phyloP scores from a whole-genome alignment of 2,888 invertebrate genomes.

The Myathropa florea region DNA sequence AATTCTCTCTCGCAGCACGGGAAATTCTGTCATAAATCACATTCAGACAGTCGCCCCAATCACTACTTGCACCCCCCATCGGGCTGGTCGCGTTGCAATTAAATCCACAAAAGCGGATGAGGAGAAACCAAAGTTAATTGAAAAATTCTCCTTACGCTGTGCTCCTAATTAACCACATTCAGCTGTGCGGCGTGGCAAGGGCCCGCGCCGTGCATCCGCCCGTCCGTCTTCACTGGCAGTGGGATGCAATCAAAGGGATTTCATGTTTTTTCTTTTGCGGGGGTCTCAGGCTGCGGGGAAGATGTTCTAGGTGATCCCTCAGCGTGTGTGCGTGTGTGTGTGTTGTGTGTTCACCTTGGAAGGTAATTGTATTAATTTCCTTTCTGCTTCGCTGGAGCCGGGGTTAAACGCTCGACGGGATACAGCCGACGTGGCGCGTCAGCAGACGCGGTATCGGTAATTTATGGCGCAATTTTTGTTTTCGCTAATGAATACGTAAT shows the following conservation, averaged over 20 bases:
- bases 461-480: conserved; percentile 49
- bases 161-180: conserved; percentile 59
- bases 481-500: conserved; percentile 61
- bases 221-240: neutral
- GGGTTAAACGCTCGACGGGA: conserved; percentile 17
- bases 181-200: conserved; percentile 18
- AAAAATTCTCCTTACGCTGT: conserved; percentile 46
- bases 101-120: conserved; percentile 5
- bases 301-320: neutral
- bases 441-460: conserved; percentile 19
- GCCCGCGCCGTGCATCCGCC: neutral
- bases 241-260: conserved; percentile 46
- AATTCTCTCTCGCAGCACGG: neutral
- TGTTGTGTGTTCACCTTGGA: too few species aligned
- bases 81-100: conserved; percentile 10
- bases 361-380: conserved; percentile 36
- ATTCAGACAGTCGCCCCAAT: neutral
- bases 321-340: neutral
- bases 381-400: conserved; percentile 10
- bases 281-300: too few species aligned
- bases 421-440: neutral
- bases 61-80: neutral
- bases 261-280: neutral
- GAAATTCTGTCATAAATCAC: neutral
- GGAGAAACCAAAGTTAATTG: conserved; percentile 51